Base-by-base conservation (phyloP, 1,140 invertebrate species). In the Drosophila repleta region DNA sequence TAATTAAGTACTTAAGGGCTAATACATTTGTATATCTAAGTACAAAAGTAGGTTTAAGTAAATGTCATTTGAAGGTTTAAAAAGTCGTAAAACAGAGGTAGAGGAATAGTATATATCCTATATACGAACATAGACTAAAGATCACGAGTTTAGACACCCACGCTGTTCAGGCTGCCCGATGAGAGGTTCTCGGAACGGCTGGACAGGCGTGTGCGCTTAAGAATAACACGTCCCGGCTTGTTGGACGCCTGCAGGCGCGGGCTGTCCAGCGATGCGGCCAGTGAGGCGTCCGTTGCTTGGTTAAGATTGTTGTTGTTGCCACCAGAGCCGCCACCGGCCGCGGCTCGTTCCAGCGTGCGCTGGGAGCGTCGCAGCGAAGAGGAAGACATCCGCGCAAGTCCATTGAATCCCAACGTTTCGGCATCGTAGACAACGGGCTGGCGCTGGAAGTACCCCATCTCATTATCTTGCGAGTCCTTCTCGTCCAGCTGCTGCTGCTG, bases 181-280 rank as follows among this genome's bases (percentile, higher is more conserved):
- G 89, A 90, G 0, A 90, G 76, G 45, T 89, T 90, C 46, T 90
- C 89, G 4, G 80, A 90, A 29, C 80, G 89, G 52, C 89, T 90
- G 41, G 89, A 76, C 13, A 90, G 35, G 11, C 89, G 80, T 15
- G 81, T 56, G 6, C 89, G 84, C 21, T 87, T 87, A 39, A 83
- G 60, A 10, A 87, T 75, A 18, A 87, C 83, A 21, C 83, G 83
- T 8, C 68, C 46, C 0, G 79, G 49, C 41, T 88, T 88, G 15
- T 74, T 75, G 10, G 51, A 43, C 8, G 66, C 39, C 48, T 78
- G 71, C 26, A 80, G 18, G 0, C 73, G 61, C 0, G 62, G 61
- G 35, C 55, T 75, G 43, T 75, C 67, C 26, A 65, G 18, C 0
- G 55, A 24, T 6, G n/a, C 48, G 10, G 65, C 21, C 49, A 70